Evolutionary conservation across 2,113 vertebrate genomes (phyloP).

Genomic region (Cettia cetti): DNA sequence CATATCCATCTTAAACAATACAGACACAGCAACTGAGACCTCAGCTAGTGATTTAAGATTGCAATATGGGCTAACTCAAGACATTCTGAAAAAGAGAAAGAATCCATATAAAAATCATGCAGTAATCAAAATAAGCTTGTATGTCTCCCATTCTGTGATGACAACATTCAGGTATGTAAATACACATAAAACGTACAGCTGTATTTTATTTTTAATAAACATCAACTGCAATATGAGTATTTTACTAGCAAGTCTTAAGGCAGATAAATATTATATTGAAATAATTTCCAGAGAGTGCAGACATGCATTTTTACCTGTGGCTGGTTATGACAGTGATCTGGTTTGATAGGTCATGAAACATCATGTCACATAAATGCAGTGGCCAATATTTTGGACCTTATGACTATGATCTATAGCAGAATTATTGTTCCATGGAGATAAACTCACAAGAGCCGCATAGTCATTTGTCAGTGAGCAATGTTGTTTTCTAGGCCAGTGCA

Average conservation of each 20-base stretch:
- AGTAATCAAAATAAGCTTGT: neutral
- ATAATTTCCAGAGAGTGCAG: constrained; percentile 1
- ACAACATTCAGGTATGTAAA: neutral
- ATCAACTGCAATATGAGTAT: neutral
- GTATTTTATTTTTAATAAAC: neutral
- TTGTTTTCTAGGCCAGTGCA: constrained; percentile 47
- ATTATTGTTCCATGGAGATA: constrained; percentile 63
- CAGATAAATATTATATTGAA: neutral
- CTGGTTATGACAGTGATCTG: neutral
- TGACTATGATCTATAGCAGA: constrained; percentile 49
- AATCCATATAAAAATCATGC: neutral
- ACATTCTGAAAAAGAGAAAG: neutral
- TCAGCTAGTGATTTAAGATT: neutral
- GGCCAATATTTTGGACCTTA: constrained; percentile 45
- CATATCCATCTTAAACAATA: neutral
- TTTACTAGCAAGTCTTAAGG: neutral
- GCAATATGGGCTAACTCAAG: neutral
- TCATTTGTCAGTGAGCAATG: constrained; percentile 64
- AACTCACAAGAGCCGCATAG: constrained; percentile 51
- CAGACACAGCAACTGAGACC: neutral
- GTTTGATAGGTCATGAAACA: constrained; percentile 45
- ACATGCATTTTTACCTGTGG: neutral
- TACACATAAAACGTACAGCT: neutral
- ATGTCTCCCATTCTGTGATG: neutral
- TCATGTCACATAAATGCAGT: constrained; percentile 18